phyloP scores from a whole-genome alignment of 2,113 vertebrate species.

The Dolichotis patagonum region DNA sequence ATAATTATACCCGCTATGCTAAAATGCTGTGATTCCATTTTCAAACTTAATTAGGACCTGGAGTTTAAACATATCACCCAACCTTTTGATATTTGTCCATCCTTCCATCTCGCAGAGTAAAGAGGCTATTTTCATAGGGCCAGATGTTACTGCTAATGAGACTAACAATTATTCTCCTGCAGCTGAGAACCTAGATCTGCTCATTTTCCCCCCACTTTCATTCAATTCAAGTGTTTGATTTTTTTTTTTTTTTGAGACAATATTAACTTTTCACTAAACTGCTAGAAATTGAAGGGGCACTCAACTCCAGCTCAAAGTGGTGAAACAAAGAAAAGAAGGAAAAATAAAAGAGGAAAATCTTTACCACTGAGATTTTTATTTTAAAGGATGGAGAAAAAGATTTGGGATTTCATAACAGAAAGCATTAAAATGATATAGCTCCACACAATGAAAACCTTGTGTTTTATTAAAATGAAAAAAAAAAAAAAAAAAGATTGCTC shows the following conservation, averaged over 20 bases:
- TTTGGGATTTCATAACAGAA: conserved; percentile 69
- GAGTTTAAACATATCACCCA: conserved; percentile 22
- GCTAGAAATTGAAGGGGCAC: conserved; percentile 52
- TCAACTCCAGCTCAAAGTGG: conserved; percentile 42
- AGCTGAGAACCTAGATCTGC: conserved; percentile 66
- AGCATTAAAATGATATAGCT: conserved; percentile 69
- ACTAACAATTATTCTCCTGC: conserved; percentile 58
- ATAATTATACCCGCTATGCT: neutral
- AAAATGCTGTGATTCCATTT: neutral
- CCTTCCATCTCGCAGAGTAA: neutral
- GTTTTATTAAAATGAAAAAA: conserved; percentile 80
- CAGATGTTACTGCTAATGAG: conserved; percentile 62
- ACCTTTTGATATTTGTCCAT: conserved; percentile 22
- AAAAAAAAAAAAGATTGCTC: conserved; percentile 69
- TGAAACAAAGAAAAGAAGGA: conserved; percentile 38
- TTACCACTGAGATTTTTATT: neutral
- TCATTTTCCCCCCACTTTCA: conserved; percentile 14
- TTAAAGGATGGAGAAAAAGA: conserved; percentile 25
- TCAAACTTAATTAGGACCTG: conserved; percentile 48
- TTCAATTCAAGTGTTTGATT: neutral
- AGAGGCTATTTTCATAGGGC: conserved; percentile 47
- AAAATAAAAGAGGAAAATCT: neutral
- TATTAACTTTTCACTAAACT: conserved; percentile 70
- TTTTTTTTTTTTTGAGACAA: neutral
- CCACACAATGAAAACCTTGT: conserved; percentile 79